Evolutionary conservation across 1,140 invertebrate species (phyloP), one percentile per base, ranked within the genome.

Genomic region (Drosophila nigrodunni): DNA sequence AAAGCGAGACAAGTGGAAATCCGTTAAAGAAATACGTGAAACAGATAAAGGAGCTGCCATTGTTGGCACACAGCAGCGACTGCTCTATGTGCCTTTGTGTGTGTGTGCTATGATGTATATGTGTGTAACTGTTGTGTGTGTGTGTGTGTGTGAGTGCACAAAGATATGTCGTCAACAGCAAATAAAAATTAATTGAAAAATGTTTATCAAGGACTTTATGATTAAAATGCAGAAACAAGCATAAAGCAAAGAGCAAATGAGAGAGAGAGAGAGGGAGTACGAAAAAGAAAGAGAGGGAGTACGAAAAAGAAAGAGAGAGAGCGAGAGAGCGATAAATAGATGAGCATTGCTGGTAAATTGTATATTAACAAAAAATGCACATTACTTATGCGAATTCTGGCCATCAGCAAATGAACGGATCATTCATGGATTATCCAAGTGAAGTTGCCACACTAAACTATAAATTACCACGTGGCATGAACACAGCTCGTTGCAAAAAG

Each of bases 171-270:
- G 83, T 80, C 64, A 69, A 73, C 83, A 88, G 83, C 83, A 88
- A 80, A 88, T 88, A 89, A 88, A 88, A 88, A 83, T 88, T 88
- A 88, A 88, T 88, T 88, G 85, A 88, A 88, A 88, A 88, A 88
- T 88, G 85, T 88, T 88, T 88, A 88, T 89, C 85, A 88, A 88
- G 85, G 85, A 88, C 80, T 78, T 83, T 88, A 55, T 73, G 74
- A 75, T 77, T 74, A 80, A 73, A 77, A 83, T 71, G 65, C 66
- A 61, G 35, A 47, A 61, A 71, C 35, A 46, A 50, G 58, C 21
- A 47, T 11, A 50, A 8, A 52, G 44, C 21, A 39, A 30, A 43
- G 8, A 35, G 35, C 18, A 52, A 50, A 11, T 35, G 34, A 21
- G 18, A 47, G 9, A 47, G 7, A 11, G 35, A 11, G 57, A 65